Conservation (phyloP, 2,888 invertebrate species). For the Hyposoter didymator region DNA sequence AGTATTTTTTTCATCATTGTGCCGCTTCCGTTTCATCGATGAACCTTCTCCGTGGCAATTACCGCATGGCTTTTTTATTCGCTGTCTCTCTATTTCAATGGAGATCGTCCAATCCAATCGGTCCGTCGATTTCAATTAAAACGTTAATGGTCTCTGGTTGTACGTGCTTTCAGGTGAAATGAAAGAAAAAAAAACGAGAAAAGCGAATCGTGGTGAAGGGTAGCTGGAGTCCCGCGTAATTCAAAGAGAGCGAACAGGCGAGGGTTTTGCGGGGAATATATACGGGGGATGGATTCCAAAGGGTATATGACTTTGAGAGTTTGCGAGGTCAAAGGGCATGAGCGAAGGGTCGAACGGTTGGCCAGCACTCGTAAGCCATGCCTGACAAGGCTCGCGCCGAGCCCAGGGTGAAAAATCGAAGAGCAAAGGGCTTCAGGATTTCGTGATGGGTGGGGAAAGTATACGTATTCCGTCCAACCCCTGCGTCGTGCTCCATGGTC, state of each 20-base stretch:
- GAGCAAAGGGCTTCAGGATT: constrained; percentile 19
- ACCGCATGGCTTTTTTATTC: neutral
- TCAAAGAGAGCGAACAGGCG: constrained; percentile 34
- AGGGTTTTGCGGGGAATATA: constrained; percentile 32
- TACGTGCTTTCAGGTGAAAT: constrained; percentile 35
- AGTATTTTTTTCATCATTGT: constrained; percentile 22
- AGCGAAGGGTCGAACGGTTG: constrained; percentile 51
- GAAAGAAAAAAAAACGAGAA: constrained; percentile 9
- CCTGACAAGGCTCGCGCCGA: constrained; percentile 63
- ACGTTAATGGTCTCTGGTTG: constrained; percentile 57
- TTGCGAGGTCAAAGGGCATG: constrained; percentile 54
- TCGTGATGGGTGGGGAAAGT: constrained; percentile 22
- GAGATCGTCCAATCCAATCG: constrained; percentile 48
- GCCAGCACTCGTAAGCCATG: constrained; percentile 64
- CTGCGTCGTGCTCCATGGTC: constrained; percentile 47
- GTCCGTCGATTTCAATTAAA: constrained; percentile 53
- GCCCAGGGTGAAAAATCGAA: constrained; percentile 16
- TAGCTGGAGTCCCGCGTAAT: constrained; percentile 14
- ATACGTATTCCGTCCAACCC: constrained; percentile 62
- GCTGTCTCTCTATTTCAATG: constrained; percentile 14
- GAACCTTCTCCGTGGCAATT: constrained; percentile 26
- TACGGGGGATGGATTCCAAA: constrained; percentile 13
- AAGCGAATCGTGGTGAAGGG: neutral
- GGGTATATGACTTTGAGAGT: constrained; percentile 60
- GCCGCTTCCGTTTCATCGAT: neutral